phyloP scores from a whole-genome alignment of 2,797 vertebrate species.

The Buphagus erythrorhynchus region DNA sequence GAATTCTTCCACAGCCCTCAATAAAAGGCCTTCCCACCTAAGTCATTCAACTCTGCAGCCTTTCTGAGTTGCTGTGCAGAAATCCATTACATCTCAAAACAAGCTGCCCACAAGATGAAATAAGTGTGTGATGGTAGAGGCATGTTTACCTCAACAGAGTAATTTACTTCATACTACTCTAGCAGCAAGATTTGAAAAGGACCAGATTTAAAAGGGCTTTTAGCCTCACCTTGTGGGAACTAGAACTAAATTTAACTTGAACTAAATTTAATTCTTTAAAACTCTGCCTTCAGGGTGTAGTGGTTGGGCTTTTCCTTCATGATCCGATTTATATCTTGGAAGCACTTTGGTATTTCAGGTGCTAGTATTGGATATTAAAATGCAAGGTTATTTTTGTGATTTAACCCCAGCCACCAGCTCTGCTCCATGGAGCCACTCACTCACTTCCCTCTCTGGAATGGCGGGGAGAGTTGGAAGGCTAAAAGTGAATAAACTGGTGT shows the following conservation, averaged over 20 bases:
- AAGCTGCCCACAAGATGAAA: not conserved
- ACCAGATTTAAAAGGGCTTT: not conserved
- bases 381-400: fast-evolving
- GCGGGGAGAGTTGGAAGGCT: not conserved
- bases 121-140: not conserved
- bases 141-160: not conserved
- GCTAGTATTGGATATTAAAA: not conserved
- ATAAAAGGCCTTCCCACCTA: not conserved
- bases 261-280: not conserved
- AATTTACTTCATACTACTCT: not conserved
- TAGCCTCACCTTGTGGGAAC: not conserved
- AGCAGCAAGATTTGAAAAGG: not conserved
- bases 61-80: not conserved
- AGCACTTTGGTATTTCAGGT: not conserved
- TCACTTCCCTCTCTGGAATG: not conserved
- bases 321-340: not conserved
- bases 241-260: not conserved
- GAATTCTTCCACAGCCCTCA: not conserved
- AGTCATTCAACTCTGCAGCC: not conserved
- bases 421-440: not conserved
- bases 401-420: not conserved
- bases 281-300: not conserved
- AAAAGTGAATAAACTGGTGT: not conserved
- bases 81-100: not conserved
- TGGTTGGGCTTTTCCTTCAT: not conserved